Conservation (phyloP, 1,140 invertebrate species). For the Drosophila biarmipes region DNA sequence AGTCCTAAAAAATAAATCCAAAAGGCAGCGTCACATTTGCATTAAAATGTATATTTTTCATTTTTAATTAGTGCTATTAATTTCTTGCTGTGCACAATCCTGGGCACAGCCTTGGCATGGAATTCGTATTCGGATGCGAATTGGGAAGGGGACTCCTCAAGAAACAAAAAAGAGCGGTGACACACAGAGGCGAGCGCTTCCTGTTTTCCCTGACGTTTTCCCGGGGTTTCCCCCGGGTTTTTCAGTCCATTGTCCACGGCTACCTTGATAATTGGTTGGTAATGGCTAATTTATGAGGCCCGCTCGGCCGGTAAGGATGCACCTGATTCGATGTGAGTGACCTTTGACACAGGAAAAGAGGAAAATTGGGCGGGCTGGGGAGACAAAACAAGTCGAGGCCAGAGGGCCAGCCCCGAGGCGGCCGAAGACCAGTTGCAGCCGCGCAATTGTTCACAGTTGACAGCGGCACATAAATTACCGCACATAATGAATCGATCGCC, state of each 20-base stretch:
- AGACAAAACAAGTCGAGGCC: background rate
- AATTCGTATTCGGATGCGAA: background rate
- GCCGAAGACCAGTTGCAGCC: slow-evolving; percentile 77
- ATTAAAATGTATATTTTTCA: too few relatives aligned
- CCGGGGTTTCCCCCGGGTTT: slow-evolving; percentile 7
- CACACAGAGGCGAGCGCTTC: slow-evolving; percentile 43
- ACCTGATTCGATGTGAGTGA: slow-evolving; percentile 70
- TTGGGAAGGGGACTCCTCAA: slow-evolving; percentile 9
- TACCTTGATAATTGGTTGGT: slow-evolving; percentile 68
- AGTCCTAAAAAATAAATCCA: background rate
- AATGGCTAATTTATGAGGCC: slow-evolving; percentile 70
- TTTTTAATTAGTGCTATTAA: background rate
- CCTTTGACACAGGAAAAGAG: slow-evolving; percentile 43
- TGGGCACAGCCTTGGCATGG: background rate
- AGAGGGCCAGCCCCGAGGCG: slow-evolving; percentile 15
- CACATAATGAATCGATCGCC: slow-evolving; percentile 67
- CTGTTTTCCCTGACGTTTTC: slow-evolving; percentile 33
- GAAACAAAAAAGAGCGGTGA: slow-evolving; percentile 42
- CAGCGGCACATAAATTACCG: slow-evolving; percentile 70
- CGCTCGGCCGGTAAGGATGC: slow-evolving; percentile 18
- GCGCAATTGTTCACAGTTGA: slow-evolving; percentile 71
- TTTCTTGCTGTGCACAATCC: slow-evolving; percentile 14
- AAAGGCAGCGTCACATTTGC: too few relatives aligned
- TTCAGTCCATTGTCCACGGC: slow-evolving; percentile 26
- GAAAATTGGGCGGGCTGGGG: background rate